phyloP scores from a whole-genome alignment of 2,888 invertebrate genomes.

The Agrochola litura region DNA sequence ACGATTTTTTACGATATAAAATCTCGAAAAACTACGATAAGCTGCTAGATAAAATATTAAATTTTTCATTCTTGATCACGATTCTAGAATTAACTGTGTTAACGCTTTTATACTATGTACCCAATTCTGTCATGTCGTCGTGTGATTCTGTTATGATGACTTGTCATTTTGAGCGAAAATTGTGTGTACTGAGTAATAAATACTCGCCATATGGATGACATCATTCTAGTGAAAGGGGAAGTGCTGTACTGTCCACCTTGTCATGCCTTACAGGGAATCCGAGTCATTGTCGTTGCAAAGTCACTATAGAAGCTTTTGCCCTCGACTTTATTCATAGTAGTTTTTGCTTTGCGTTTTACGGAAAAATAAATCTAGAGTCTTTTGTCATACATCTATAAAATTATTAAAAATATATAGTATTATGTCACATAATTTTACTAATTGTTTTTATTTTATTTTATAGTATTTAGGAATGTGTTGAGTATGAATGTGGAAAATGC shows the following conservation, averaged over 20 bases:
- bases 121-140: not conserved
- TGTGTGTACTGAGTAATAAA: conserved; percentile 5
- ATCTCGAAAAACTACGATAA: not conserved
- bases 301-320: not conserved
- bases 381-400: not conserved
- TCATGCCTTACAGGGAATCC: conserved; percentile 19
- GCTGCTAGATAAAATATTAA: not conserved
- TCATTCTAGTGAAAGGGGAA: conserved; percentile 49
- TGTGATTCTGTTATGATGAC: conserved; percentile 7
- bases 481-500: not conserved
- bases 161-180: conserved; percentile 21
- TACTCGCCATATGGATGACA: conserved; percentile 19
- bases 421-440: no score
- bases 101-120: not conserved
- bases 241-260: conserved; percentile 48
- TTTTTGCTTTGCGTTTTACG: not conserved
- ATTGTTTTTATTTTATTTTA: not conserved
- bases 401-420: not conserved
- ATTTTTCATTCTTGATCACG: not conserved
- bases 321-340: conserved; percentile 1
- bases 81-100: not conserved
- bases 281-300: conserved; percentile 27
- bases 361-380: not conserved
- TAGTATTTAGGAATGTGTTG: not conserved
- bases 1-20: not conserved